Percentiles rank a stretch among this genome's conserved stretches.
phyloP scores from a whole-genome alignment of 2,113 vertebrate species.

The Pachycephala philippinensis region DNA sequence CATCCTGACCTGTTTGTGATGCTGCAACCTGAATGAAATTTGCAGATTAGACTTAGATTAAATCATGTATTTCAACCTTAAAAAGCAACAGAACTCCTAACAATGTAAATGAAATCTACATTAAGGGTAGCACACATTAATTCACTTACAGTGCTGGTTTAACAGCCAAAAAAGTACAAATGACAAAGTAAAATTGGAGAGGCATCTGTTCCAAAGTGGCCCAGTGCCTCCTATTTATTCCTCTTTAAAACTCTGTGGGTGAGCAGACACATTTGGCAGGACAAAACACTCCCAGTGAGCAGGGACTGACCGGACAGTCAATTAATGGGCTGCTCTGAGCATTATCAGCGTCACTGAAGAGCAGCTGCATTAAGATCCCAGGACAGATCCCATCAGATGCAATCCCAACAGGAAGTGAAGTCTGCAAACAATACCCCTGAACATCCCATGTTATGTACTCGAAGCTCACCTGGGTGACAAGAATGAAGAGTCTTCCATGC shows the following conservation, averaged over 20 bases:
- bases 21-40: constrained; percentile 82
- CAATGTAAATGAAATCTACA: not conserved
- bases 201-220: not conserved
- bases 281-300: not conserved
- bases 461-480: constrained; percentile 84
- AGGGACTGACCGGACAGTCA: not conserved
- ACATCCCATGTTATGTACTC: not conserved
- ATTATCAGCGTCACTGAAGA: fast-evolving
- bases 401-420: not conserved
- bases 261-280: not conserved
- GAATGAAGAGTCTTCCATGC: constrained; percentile 91
- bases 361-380: not conserved
- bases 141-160: not conserved
- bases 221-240: not conserved
- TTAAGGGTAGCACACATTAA: not conserved
- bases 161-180: not conserved
- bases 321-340: not conserved
- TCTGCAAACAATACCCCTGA: not conserved
- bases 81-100: not conserved
- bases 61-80: not conserved
- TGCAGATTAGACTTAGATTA: not conserved
- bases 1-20: constrained; percentile 62
- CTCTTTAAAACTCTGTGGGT: not conserved
- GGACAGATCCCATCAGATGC: not conserved
- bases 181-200: not conserved